Evolutionary conservation across 1,140 invertebrate species (phyloP).

Genomic region (Pachypsylla venusta): DNA sequence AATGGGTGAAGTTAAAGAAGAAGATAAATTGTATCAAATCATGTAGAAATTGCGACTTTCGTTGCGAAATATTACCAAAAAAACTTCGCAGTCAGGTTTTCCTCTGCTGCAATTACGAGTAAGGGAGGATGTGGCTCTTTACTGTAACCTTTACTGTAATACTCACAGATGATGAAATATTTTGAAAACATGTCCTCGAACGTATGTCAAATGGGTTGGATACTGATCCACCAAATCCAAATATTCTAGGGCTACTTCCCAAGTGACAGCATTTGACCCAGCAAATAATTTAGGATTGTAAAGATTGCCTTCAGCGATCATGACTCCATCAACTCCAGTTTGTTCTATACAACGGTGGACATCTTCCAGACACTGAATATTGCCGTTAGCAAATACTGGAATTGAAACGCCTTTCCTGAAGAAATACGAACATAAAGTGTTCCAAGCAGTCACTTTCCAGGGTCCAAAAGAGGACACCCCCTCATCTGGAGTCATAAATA

Average conservation of each 20-base stretch:
- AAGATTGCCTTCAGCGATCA: constrained; percentile 87
- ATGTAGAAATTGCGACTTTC: not conserved
- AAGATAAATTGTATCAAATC: not conserved
- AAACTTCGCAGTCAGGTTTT: not conserved
- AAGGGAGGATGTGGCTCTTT: not conserved
- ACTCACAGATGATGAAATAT: constrained; percentile 88
- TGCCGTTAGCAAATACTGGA: constrained; percentile 95
- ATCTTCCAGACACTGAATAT: constrained; percentile 85
- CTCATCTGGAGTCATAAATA: too few species aligned
- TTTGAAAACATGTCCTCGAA: constrained; percentile 93
- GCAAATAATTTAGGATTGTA: constrained; percentile 88
- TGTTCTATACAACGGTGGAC: constrained; percentile 66
- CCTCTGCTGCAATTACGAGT: not conserved
- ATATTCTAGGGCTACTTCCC: constrained; percentile 84
- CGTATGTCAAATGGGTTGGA: constrained; percentile 77
- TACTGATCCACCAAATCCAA: constrained; percentile 65
- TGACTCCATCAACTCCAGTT: constrained; percentile 77
- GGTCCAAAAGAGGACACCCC: too few species aligned
- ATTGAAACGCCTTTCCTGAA: constrained; percentile 69
- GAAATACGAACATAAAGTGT: too few species aligned
- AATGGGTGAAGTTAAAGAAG: too few species aligned
- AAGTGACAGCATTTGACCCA: constrained; percentile 55
- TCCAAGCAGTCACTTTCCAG: too few species aligned
- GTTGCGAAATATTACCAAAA: too few species aligned
- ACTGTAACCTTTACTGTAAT: too few species aligned